Evolutionary conservation across 2,888 invertebrate genomes (phyloP), one percentile per base, ranked within the genome.

Genomic region (Caenorhabditis sp.): DNA sequence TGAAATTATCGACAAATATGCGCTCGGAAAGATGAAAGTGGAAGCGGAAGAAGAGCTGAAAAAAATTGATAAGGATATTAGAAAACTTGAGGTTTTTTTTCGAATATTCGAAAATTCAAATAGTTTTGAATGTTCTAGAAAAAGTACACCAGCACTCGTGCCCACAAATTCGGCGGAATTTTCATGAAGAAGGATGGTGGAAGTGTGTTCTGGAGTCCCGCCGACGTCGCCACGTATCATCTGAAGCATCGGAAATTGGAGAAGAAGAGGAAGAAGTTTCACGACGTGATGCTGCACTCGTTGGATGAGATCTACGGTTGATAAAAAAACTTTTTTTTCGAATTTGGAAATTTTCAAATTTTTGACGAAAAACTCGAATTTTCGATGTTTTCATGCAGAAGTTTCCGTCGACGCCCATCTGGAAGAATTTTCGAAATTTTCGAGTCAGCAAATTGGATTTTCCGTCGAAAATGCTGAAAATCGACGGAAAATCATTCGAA

Each of bases 171-270:
- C 19, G 47, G 19, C 1, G 47, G 47, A 7, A 47, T 47, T 47
- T 47, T 47, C 47, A 5, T 19, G n/a, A n/a, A 47, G 14, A 47
- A 47, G 14, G 47, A 47, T 19, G 47, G 47, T 19, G 47, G 47
- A 47, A 47, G 14, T 47, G 47, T 47, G 4, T 47, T 47, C 19
- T 58, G 58, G 58, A 28, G 31, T 31, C 58, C 58, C 2, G 58
- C 58, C 7, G 58, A 58, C 31, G 12, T 35, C 5, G 58, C 31
- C n/a, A 8, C 31, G 10, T 28, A 58, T 31, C 31, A 28, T 4
- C 16, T 58, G 58, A 35, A 31, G 31, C n/a, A 26, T 31, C 58
- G 28, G 16, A 58, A 47, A 19, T 19, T 47, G 47, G 47, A 47
- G 4, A n/a, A 19, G 19, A 28, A 58, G 58, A 35, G 7, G 28